Conservation (phyloP, 1,140 invertebrate species). For the Drosophila bocki region DNA sequence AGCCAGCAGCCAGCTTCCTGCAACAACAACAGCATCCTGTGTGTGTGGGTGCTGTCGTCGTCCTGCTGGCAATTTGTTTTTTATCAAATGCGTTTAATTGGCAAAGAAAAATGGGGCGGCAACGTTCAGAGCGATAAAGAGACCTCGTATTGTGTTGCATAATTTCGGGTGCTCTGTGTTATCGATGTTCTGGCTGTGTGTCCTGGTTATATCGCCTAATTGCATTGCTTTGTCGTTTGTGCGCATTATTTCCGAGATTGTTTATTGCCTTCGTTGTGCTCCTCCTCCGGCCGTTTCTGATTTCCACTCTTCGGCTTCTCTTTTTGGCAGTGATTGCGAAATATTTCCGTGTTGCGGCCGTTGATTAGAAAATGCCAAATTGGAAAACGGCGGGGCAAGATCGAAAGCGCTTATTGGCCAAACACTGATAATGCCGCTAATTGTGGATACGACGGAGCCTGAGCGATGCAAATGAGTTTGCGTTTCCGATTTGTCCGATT, state of each 20-base stretch:
- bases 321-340: slow-evolving; percentile 23
- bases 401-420: slow-evolving; percentile 24
- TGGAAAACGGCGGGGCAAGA: slow-evolving; percentile 16
- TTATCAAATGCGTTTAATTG: slow-evolving; percentile 81
- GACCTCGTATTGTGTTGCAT: slow-evolving; percentile 54
- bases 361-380: slow-evolving; percentile 47
- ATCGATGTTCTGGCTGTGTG: slow-evolving; percentile 13
- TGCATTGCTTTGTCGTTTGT: slow-evolving; percentile 61
- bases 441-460: slow-evolving; percentile 3
- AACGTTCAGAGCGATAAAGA: slow-evolving; percentile 15
- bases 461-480: slow-evolving; percentile 8
- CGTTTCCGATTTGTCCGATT: background rate
- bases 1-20: slow-evolving; percentile 23
- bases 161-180: slow-evolving; percentile 28
- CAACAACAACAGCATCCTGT: slow-evolving; percentile 18
- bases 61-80: slow-evolving; percentile 55
- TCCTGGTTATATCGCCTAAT: slow-evolving; percentile 45
- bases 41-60: slow-evolving; percentile 3
- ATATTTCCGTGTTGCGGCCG: slow-evolving; percentile 20
- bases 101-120: slow-evolving; percentile 51
- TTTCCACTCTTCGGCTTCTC: background rate
- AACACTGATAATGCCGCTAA: slow-evolving; percentile 20
- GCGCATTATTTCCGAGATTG: slow-evolving; percentile 50
- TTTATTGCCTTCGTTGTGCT: slow-evolving; percentile 33
- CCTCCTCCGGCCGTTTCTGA: background rate